Percentiles rank a stretch among this genome's conserved stretches.
These are phyloP conservation scores for Subacronicta megacephala DNA, from an alignment of 2,888 invertebrate species.

Conservation along the genomic window DNA sequence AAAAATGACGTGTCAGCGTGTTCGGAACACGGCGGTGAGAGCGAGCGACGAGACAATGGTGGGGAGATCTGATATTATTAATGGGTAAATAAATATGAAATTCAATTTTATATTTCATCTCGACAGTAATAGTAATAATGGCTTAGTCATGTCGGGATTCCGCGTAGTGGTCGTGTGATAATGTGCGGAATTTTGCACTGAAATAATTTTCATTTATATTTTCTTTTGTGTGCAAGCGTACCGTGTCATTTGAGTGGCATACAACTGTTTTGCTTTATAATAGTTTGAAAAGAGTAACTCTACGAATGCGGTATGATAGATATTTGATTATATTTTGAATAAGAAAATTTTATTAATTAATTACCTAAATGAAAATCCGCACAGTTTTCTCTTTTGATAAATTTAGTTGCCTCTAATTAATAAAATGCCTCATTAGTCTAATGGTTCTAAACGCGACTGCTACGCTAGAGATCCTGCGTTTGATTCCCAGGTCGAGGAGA, in stretches of 20 bases:
- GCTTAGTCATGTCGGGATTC: conserved; percentile 41
- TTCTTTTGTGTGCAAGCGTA: conserved; percentile 11
- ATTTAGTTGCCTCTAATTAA: too few species aligned
- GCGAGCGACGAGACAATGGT: conserved; percentile 53
- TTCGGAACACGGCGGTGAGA: conserved; percentile 53
- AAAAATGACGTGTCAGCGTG: conserved; percentile 69
- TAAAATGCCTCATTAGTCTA: too few species aligned
- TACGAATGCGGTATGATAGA: too few species aligned
- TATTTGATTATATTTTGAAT: too few species aligned
- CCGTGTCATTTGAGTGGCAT: neutral
- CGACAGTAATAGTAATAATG: conserved; percentile 29
- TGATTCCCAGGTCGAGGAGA: too few species aligned
- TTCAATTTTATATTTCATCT: conserved; percentile 56
- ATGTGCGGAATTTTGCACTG: conserved; percentile 21
- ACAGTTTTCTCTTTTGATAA: too few species aligned
- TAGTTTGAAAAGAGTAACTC: too few species aligned
- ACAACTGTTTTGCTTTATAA: too few species aligned
- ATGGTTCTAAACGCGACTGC: too few species aligned
- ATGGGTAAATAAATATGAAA: conserved; percentile 62
- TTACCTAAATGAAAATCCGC: too few species aligned
- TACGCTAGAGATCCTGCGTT: too few species aligned
- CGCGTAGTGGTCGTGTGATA: conserved; percentile 12
- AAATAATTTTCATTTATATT: conserved; percentile 14
- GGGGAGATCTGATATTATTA: conserved; percentile 50
- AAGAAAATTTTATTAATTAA: too few species aligned